These are phyloP conservation scores for Buphagus erythrorhynchus DNA, from an alignment of 2,797 vertebrate species.

Conservation along the genomic window DNA sequence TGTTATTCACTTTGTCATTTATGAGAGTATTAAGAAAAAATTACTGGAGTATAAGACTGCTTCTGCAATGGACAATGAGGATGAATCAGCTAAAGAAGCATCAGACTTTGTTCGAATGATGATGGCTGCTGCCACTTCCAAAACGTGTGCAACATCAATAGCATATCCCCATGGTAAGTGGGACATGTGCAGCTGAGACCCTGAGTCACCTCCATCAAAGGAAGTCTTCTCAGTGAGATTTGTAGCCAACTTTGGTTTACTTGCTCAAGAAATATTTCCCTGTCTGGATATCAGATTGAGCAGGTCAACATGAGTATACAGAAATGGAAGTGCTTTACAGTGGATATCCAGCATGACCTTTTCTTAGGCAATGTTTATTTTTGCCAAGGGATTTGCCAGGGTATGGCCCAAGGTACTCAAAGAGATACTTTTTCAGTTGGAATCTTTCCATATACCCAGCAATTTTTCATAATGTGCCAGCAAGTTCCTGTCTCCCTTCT, in stretches of 20 bases:
- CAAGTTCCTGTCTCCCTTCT: not conserved
- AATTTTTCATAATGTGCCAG: not conserved
- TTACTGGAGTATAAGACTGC: slow-evolving; percentile 86
- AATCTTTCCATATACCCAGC: not conserved
- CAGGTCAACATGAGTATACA: accelerated
- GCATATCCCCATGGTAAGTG: slow-evolving; percentile 95
- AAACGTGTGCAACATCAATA: slow-evolving; percentile 94
- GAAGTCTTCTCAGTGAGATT: not conserved
- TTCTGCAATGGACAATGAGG: slow-evolving; percentile 86
- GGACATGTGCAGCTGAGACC: not conserved
- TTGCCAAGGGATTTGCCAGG: not conserved
- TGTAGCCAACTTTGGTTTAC: not conserved
- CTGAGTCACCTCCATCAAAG: not conserved
- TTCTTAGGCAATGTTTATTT: not conserved
- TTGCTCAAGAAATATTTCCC: not conserved
- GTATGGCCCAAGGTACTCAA: not conserved
- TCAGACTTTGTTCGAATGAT: slow-evolving; percentile 98
- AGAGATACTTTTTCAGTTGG: not conserved
- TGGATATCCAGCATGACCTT: not conserved
- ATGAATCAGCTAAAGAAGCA: slow-evolving; percentile 88
- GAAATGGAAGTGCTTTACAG: not conserved
- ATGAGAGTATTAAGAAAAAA: slow-evolving; percentile 96
- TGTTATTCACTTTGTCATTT: slow-evolving; percentile 98
- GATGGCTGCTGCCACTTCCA: slow-evolving; percentile 97
- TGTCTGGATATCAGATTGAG: not conserved